Base-by-base conservation (phyloP, 2,888 invertebrate species). In the Nephrotoma appendiculata region DNA sequence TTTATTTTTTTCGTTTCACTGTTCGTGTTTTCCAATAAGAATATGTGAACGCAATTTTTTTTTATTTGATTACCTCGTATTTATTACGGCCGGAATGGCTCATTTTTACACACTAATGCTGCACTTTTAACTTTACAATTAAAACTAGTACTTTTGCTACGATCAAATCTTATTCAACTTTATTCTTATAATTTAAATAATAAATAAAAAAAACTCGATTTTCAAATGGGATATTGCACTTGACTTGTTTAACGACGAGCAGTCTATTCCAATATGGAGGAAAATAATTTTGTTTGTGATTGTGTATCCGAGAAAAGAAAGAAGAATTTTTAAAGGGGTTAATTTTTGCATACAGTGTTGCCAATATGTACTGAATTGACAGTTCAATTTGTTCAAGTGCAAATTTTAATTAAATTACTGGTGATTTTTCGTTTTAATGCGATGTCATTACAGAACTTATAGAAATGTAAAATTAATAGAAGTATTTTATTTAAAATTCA, bases 71-170 rank as follows among this genome's bases (percentile, higher is more conserved):
- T 71, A 94, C 94, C 93, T 94, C 94, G 91, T 94, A 94, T 92
- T 94, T 94, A 91, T 93, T 94, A 92, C 94, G 93, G 89, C 93
- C 93, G 90, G 94, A 94, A 92, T 93, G 93, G 91, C 92, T 93
- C 94, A 94, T 94, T 48, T 87, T 86, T 57, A 41, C 9, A 2
- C 71, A 9, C 71, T 57, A 31, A 9, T 31, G 5, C 41, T 42
- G 12, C n/a, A 84, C 41, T 84, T 12, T 42, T 84, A 84, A 84
- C 84, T 84, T 84, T 84, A 84, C n/a, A 42, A 15, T 84, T 84
- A 84, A 42, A 84, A 84, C 84, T 84, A 42, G 15, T 42, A 12
- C n/a, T 15, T 84, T 84, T 42, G 15, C 43, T 84, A 71, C n/a
- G n/a, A 41, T 84, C 42, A 42, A 42, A 42, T 42, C 12, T 84